Percentiles rank a stretch among this genome's conserved stretches.
Evolutionary conservation across 2,888 invertebrate genomes (phyloP).

Genomic region (Drosophila cyrtoloma): DNA sequence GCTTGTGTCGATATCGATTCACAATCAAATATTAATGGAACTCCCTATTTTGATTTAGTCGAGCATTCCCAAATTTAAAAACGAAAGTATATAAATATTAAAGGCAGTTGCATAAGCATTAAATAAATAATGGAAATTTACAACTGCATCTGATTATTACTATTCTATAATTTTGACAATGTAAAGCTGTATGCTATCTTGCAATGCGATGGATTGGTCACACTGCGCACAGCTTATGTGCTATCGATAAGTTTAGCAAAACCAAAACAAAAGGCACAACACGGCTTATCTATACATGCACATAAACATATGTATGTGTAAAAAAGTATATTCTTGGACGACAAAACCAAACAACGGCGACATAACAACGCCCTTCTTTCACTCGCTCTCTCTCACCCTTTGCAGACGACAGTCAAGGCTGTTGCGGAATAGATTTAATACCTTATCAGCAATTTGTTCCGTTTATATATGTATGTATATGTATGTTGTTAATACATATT

Average conservation of each 20-base stretch:
- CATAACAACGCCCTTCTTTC: conserved; percentile 41
- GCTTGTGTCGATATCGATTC: conserved; percentile 20
- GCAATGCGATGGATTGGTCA: neutral
- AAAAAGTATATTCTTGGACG: conserved; percentile 19
- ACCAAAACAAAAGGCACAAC: conserved; percentile 9
- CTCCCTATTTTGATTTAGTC: neutral
- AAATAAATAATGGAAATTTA: neutral
- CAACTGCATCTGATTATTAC: neutral
- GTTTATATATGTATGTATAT: neutral
- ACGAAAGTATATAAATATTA: neutral
- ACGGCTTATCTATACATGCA: neutral
- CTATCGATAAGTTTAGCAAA: conserved; percentile 27
- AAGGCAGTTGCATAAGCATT: neutral
- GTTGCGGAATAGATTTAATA: conserved; percentile 14
- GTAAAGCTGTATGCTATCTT: neutral
- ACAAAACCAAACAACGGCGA: conserved; percentile 5
- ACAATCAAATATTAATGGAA: neutral
- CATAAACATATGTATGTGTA: neutral
- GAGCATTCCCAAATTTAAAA: neutral
- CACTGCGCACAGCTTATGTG: neutral
- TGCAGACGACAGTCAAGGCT: conserved; percentile 7
- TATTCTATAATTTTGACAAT: neutral
- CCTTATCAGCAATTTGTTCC: conserved; percentile 19
- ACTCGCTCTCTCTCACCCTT: conserved; percentile 1
- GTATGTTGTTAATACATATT: neutral